phyloP scores from a whole-genome alignment of 2,797 vertebrate genomes.

The Parambassis ranga region DNA sequence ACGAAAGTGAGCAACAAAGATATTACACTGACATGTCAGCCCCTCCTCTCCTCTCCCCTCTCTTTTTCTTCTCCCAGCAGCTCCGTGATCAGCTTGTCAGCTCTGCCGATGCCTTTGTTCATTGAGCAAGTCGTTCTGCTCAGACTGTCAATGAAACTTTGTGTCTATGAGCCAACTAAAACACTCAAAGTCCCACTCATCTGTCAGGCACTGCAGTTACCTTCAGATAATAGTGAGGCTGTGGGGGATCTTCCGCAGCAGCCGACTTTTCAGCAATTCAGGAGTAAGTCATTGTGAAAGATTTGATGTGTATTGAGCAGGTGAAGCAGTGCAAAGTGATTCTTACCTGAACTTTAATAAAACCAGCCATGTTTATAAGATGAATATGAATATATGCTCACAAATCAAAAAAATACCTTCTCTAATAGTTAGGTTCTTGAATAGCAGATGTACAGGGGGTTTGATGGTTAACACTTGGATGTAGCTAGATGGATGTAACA shows the following conservation, averaged over 20 bases:
- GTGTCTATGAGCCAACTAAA: constrained; percentile 46
- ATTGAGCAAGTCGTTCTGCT: constrained; percentile 51
- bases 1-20: constrained; percentile 41
- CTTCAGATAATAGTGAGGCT: constrained; percentile 46
- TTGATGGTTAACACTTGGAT: no score
- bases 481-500: no score
- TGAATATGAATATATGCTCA: background rate
- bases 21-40: constrained; percentile 25
- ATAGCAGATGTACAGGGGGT: background rate
- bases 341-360: constrained; percentile 14
- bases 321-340: background rate
- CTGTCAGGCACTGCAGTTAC: constrained; percentile 54
- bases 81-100: constrained; percentile 60
- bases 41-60: background rate
- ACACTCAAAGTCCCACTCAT: constrained; percentile 50
- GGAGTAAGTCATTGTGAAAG: constrained; percentile 34
- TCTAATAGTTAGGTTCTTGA: background rate
- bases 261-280: constrained; percentile 25
- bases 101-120: constrained; percentile 65
- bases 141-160: constrained; percentile 72
- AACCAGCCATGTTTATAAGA: background rate
- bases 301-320: constrained; percentile 20
- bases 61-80: constrained; percentile 33
- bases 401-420: constrained; percentile 1
- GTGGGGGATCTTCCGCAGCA: constrained; percentile 16